Base-by-base conservation (phyloP, 2,888 invertebrate genomes). In the Mycogona germanica region DNA sequence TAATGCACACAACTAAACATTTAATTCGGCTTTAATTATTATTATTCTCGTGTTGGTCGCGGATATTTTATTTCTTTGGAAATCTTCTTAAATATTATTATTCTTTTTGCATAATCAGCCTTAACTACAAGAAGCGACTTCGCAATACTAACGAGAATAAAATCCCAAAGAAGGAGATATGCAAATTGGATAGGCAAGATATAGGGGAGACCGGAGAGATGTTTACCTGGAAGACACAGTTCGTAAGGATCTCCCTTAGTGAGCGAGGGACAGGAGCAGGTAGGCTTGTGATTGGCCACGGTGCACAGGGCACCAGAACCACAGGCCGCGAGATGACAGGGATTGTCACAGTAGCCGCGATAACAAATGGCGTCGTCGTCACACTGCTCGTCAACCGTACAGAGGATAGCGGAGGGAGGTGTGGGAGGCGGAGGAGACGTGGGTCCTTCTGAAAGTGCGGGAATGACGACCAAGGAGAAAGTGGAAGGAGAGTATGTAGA, bases 291-390 rank as follows among this genome's bases (percentile, higher is more conserved):
- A 60, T 75, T 74, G 47, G 72, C 69, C 0, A 72, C 66, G 82
- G 84, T 82, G 66, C 95, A 95, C 51, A 91, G 78, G 0, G 91
- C 89, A 56, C 87, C 87, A 2, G 75, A 64, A 30, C 85, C 83
- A 67, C 95, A 95, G 5, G 23, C n/a, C 38, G 78, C 73, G 42
- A 62, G 61, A n/a, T 62, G 62, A 65, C 91, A 92, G 1, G 88
- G 87, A 70, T 91, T 85, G 12, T 79, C 19, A 37, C 49, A 49
- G 67, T 81, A 84, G 14, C 62, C 66, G 45, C 76, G 76, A 2
- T 76, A 75, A 66, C 95, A 95, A 72, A 93, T 93, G 67, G 95
- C 82, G 57, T 92, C 79, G 69, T 93, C 93, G 64, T 80, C 78
- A 67, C 91, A 92, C 14, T 87, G 87, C 54, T 76, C 77, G 53